Percentiles rank a stretch among this genome's conserved stretches.
Evolutionary conservation across 2,888 invertebrate species (phyloP).

Genomic region (Perdita meconis): DNA sequence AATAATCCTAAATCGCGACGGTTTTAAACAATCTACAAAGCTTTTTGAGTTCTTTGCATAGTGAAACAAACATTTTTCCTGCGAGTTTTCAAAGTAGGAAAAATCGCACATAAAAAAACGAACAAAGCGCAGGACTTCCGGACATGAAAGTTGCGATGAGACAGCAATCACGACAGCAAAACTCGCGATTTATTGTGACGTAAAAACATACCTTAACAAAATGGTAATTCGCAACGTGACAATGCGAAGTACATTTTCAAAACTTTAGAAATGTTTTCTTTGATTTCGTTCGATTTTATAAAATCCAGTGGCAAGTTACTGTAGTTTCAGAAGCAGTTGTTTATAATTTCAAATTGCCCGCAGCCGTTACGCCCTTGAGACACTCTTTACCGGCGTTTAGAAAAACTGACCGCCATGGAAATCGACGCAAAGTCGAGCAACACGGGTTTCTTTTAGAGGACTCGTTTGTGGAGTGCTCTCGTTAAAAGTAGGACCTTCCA

Average conservation of each 20-base stretch:
- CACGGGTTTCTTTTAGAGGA: constrained; percentile 1
- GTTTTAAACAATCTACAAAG: no score
- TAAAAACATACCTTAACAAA: no score
- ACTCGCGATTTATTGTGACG: no score
- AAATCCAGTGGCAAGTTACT: neutral
- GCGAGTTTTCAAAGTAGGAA: no score
- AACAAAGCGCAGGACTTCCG: no score
- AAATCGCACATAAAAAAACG: no score
- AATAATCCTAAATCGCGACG: no score
- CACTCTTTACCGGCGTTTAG: neutral
- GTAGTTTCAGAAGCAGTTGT: constrained; percentile 3
- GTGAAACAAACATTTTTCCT: no score
- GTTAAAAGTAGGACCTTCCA: neutral
- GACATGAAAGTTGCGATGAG: no score
- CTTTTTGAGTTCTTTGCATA: no score
- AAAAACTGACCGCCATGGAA: constrained; percentile 18
- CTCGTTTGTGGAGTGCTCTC: neutral
- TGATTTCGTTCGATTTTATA: neutral
- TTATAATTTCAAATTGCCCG: constrained; percentile 37
- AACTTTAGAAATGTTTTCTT: neutral
- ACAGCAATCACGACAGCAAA: no score
- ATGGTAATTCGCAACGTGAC: neutral
- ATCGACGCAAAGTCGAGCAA: neutral
- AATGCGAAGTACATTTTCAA: neutral
- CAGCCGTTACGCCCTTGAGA: constrained; percentile 2